Evolutionary conservation across 2,888 invertebrate species (phyloP).

Genomic region (Oligia fasciuncula): DNA sequence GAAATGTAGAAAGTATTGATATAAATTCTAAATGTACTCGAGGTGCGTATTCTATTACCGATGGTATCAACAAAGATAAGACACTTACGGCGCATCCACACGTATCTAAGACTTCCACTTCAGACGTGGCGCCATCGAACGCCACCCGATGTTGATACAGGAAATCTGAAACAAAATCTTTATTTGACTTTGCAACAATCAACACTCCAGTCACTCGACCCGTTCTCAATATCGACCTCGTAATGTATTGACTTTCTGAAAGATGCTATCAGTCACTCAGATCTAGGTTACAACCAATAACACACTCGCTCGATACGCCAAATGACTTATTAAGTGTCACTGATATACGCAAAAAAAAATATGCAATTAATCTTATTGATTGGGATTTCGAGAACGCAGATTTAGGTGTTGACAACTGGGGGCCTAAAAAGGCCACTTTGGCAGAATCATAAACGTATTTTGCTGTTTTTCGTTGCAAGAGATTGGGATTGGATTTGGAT

Average conservation of each 20-base stretch:
- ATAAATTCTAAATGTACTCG: slow-evolving; percentile 40
- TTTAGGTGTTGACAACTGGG: slow-evolving; percentile 55
- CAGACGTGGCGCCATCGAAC: slow-evolving; percentile 93
- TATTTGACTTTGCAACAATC: slow-evolving; percentile 61
- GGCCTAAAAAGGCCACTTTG: no score
- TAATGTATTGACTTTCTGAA: slow-evolving; percentile 72
- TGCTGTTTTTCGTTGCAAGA: no score
- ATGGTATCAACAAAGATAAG: slow-evolving; percentile 51
- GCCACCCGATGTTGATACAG: slow-evolving; percentile 94
- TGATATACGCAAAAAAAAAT: slow-evolving; percentile 56
- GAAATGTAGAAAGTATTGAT: slow-evolving; percentile 53
- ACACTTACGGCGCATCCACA: slow-evolving; percentile 94
- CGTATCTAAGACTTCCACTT: slow-evolving; percentile 94
- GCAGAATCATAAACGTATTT: no score
- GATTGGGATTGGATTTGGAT: no score
- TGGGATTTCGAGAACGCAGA: slow-evolving; percentile 53
- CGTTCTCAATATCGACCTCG: slow-evolving; percentile 65
- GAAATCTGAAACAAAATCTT: slow-evolving; percentile 90
- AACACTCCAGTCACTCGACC: slow-evolving; percentile 56
- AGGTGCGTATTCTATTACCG: slow-evolving; percentile 49
- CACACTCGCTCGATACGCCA: slow-evolving; percentile 69
- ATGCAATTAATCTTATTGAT: slow-evolving; percentile 56
- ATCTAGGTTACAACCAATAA: slow-evolving; percentile 78
- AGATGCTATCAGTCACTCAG: slow-evolving; percentile 76
- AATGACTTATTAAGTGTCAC: slow-evolving; percentile 70